Evolutionary conservation across 2,797 vertebrate species (phyloP), one percentile per base, ranked within the genome.

Genomic region (Platyrinchus mystaceus): DNA sequence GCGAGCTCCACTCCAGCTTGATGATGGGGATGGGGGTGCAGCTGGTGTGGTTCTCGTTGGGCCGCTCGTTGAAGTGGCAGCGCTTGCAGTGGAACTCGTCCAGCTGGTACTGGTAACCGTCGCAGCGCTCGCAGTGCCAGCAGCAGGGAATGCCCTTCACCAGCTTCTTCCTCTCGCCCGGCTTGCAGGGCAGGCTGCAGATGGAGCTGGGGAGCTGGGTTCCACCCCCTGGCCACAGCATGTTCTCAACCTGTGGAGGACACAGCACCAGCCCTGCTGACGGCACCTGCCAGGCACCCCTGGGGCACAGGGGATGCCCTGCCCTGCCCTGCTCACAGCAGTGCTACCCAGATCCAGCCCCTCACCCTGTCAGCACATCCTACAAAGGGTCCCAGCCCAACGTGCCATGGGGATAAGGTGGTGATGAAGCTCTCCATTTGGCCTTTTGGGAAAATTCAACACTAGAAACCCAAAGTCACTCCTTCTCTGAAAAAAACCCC

Each of bases 141-240:
- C 99, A 99, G 97, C 99, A 99, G 10, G 99, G 98, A 88, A 99
- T 99, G 90, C 99, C 99, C 96, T 99, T 99, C 90, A 99, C 99
- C 3, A 98, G 98, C 97, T 99, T 99, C 97, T 99, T 99, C 86
- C 99, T 98, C 97, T 99, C 98, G 0, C 99, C 99, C 0, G 98
- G 98, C 56, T 98, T 98, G 95, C 99, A 99, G 24, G 99, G 99
- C 76, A 99, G 98, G 97, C 99, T 99, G 98, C 99, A 99, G 96
- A 99, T 99, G 73, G 99, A 99, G 36, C 97, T 98, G 21, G 99
- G 99, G 60, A 98, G 97, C 87, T 98, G 98, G 59, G 96, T 98
- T 15, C 97, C 96, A 0, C 97, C 98, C 11, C 98, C 98, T 0
- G 99, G 99, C 99, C 99, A 99, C 92, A 98, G 98, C 98, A 99